Percentiles rank a stretch among this genome's conserved stretches.
Evolutionary conservation across 2,888 invertebrate genomes (phyloP).

Genomic region (Sarcophaga variegata): DNA sequence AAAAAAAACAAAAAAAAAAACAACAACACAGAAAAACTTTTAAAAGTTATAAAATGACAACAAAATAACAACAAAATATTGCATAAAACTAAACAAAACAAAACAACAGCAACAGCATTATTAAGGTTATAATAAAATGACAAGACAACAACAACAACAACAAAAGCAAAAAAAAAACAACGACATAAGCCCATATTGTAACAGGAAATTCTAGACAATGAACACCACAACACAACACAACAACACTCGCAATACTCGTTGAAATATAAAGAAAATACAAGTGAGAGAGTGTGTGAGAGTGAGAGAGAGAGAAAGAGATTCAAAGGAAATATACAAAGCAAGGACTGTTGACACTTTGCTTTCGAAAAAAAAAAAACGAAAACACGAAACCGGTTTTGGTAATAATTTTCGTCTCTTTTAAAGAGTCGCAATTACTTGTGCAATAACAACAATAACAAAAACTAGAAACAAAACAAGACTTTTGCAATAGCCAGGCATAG

Average conservation of each 20-base stretch:
- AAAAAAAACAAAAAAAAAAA: background rate
- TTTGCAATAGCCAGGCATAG: background rate
- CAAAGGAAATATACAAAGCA: background rate
- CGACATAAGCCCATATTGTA: background rate
- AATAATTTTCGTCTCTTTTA: conserved; percentile 52
- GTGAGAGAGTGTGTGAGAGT: background rate
- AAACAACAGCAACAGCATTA: conserved; percentile 2
- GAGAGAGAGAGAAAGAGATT: background rate
- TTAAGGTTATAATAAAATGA: conserved; percentile 26
- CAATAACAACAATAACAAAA: background rate
- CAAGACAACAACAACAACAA: conserved; percentile 28
- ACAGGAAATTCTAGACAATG: conserved; percentile 59
- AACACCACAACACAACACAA: conserved; percentile 41
- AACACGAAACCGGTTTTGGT: conserved; percentile 51
- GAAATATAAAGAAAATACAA: background rate
- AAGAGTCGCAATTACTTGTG: background rate
- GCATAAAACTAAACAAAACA: background rate
- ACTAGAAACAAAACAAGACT: background rate
- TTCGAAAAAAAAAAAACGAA: conserved; percentile 35
- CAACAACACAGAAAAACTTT: conserved; percentile 45
- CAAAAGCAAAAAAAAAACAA: conserved; percentile 25
- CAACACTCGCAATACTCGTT: background rate
- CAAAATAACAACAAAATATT: conserved; percentile 4
- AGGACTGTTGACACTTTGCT: conserved; percentile 59
- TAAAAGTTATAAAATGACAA: conserved; percentile 60